Evolutionary conservation across 2,797 vertebrate genomes (phyloP).

Genomic region (Toxotes lorentzi): DNA sequence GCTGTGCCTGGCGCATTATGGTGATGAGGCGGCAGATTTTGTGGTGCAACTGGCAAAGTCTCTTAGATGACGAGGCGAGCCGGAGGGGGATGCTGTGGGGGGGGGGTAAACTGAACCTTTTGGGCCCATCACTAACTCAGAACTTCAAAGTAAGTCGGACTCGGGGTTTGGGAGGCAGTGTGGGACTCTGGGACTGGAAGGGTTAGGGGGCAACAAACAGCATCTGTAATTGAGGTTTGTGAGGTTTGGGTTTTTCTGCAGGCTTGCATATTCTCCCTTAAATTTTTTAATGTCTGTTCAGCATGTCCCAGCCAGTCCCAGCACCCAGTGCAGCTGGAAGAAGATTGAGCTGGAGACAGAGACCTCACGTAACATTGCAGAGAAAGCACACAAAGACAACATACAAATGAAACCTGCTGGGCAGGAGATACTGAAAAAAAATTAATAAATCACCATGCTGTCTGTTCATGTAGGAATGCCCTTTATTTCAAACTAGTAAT

Average conservation of each 20-base stretch:
- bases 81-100: too few relatives aligned
- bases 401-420: conserved; percentile 39
- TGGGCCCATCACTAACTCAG: conserved; percentile 59
- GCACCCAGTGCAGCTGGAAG: conserved; percentile 49
- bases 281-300: conserved; percentile 67
- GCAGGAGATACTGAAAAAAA: conserved; percentile 32
- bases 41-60: conserved; percentile 72
- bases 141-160: conserved; percentile 77
- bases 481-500: conserved; percentile 45
- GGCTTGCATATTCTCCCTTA: conserved; percentile 73
- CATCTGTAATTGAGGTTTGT: conserved; percentile 82
- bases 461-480: conserved; percentile 32
- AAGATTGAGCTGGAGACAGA: conserved; percentile 29
- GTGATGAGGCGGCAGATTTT: conserved; percentile 73
- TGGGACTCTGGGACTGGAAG: conserved; percentile 51
- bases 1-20: conserved; percentile 52
- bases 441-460: conserved; percentile 21
- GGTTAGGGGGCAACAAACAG: conserved; percentile 72
- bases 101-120: conserved; percentile 57
- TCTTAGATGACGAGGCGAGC: conserved; percentile 51
- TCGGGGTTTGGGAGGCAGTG: conserved; percentile 45
- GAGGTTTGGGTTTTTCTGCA: conserved; percentile 76
- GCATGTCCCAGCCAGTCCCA: conserved; percentile 54
- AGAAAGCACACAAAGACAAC: conserved; percentile 35
- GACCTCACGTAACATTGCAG: conserved; percentile 41